phyloP scores from a whole-genome alignment of 2,113 vertebrate genomes.

The Bucco capensis region DNA sequence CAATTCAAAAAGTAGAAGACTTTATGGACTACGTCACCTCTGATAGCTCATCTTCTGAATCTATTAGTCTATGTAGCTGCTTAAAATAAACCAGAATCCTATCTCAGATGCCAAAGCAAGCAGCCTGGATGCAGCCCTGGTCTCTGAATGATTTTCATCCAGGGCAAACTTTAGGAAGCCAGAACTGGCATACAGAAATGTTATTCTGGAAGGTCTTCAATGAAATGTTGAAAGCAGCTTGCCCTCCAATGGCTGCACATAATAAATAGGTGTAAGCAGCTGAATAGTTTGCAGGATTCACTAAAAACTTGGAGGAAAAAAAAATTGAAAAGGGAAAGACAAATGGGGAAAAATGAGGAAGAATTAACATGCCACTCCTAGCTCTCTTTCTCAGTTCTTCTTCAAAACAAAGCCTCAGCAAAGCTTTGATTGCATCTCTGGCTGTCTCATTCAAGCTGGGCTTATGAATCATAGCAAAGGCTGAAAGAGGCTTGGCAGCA shows the following conservation, averaged over 20 bases:
- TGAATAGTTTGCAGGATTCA: background rate
- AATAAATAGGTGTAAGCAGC: background rate
- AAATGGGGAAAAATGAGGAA: background rate
- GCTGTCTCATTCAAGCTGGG: background rate
- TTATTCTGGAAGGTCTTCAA: background rate
- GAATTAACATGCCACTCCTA: background rate
- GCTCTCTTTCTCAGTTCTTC: background rate
- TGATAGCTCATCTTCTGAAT: background rate
- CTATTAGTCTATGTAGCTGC: background rate
- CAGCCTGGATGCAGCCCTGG: background rate
- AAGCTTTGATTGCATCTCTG: conserved; percentile 40
- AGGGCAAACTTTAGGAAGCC: background rate
- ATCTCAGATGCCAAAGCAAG: background rate
- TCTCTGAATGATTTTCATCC: background rate
- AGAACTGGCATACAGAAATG: background rate
- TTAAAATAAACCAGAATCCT: background rate
- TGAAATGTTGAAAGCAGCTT: background rate
- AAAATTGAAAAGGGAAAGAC: background rate
- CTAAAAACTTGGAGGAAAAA: background rate
- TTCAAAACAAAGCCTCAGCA: conserved; percentile 40
- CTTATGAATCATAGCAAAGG: conserved; percentile 36
- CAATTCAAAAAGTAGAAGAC: background rate
- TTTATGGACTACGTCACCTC: background rate
- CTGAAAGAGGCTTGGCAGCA: conserved; percentile 25
- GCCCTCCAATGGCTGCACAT: background rate